Evolutionary conservation across 2,888 invertebrate species (phyloP).

Genomic region (Troilus luridus): DNA sequence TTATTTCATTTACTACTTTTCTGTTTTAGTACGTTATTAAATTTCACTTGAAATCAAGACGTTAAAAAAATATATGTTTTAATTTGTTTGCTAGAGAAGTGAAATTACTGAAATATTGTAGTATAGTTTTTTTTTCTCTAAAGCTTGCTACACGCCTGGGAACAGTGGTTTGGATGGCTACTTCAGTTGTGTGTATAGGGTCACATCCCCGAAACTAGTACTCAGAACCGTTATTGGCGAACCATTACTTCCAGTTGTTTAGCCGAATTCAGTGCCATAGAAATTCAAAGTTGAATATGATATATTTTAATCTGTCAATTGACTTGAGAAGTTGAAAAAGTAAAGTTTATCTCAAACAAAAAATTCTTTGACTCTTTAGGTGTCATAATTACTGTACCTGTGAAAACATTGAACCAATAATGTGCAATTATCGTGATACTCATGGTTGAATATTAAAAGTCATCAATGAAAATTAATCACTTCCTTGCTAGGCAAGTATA

Average conservation of each 20-base stretch:
- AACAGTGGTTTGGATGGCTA: too few species aligned
- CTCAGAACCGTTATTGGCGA: too few species aligned
- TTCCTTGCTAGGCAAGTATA: slow-evolving; percentile 55
- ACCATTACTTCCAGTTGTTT: too few species aligned
- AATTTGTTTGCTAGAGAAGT: neutral
- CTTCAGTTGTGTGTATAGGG: too few species aligned
- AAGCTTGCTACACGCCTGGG: too few species aligned
- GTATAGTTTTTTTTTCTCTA: neutral
- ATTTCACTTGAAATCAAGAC: neutral
- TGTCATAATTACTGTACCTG: slow-evolving; percentile 57
- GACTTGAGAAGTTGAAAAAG: neutral
- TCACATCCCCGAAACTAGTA: too few species aligned
- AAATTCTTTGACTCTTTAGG: slow-evolving; percentile 57
- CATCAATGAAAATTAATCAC: slow-evolving; percentile 47
- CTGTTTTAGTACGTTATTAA: neutral
- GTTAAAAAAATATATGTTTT: neutral
- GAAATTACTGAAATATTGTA: neutral
- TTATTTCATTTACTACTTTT: too few species aligned
- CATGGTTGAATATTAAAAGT: slow-evolving; percentile 54
- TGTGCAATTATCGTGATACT: slow-evolving; percentile 58
- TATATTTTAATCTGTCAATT: neutral
- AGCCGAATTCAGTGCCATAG: neutral
- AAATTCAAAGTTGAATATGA: neutral
- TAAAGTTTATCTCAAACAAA: slow-evolving; percentile 54
- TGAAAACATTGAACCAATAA: slow-evolving; percentile 40